Evolutionary conservation across 53 echinoderm and acorn worm species (phyloP).

Genomic region (Temnopleurus reevesii): DNA sequence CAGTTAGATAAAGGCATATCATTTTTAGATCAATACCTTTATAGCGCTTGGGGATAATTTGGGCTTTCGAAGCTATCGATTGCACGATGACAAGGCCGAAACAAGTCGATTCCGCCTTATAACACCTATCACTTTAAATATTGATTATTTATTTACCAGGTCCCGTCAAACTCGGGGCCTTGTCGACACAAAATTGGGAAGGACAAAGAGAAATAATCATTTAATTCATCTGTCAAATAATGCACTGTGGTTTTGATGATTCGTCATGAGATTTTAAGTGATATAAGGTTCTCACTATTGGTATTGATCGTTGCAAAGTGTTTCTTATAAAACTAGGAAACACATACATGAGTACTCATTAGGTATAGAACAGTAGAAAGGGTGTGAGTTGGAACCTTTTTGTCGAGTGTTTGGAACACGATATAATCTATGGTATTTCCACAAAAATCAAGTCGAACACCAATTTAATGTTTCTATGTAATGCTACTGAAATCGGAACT

Average conservation of each 20-base stretch:
- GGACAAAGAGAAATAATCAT: not conserved
- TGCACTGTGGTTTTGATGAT: not conserved
- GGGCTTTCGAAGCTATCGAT: not conserved
- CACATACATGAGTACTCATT: too few relatives aligned
- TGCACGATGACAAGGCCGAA: not conserved
- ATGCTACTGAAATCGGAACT: too few relatives aligned
- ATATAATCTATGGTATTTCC: too few relatives aligned
- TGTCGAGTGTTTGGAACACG: too few relatives aligned
- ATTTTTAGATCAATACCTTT: constrained; percentile 21
- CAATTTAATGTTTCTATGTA: too few relatives aligned
- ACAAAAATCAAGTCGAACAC: too few relatives aligned
- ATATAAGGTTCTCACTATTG: not conserved
- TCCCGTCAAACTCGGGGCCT: not conserved
- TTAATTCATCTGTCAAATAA: not conserved
- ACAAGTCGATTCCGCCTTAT: not conserved
- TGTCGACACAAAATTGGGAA: not conserved
- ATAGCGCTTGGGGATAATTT: not conserved
- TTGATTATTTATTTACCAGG: constrained; percentile 28
- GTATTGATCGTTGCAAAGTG: too few relatives aligned
- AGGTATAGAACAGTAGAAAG: too few relatives aligned
- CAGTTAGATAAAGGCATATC: not conserved
- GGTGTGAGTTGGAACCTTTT: too few relatives aligned
- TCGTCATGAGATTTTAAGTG: not conserved
- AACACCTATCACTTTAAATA: not conserved
- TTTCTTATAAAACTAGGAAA: too few relatives aligned